A percentile compares a stretch with the other conserved stretches of the same genome.
These are phyloP conservation scores for Unio pictorum DNA, from an alignment of 2,888 invertebrate species.

Conservation along the genomic window DNA sequence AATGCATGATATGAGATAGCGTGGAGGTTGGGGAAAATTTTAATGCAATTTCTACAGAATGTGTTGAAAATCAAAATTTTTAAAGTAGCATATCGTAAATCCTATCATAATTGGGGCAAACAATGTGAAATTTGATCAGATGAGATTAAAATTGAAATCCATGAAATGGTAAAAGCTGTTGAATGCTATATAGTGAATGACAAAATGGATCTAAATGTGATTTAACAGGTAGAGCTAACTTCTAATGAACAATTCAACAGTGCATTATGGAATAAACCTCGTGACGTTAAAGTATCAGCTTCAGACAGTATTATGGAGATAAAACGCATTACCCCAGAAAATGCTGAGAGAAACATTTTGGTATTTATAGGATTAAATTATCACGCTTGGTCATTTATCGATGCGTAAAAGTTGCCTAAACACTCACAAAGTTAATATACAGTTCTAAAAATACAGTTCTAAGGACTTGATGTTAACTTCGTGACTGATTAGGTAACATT, in stretches of 20 bases:
- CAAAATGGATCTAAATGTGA: not conserved
- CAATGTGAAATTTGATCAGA: not conserved
- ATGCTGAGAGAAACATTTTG: not conserved
- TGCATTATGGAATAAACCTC: conserved; percentile 1
- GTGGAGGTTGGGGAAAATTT: not conserved
- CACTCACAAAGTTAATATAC: no score
- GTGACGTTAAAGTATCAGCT: not conserved
- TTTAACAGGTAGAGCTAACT: not conserved
- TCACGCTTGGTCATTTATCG: no score
- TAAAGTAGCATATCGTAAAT: not conserved
- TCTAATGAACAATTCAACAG: not conserved
- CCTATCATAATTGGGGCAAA: not conserved
- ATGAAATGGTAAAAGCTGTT: not conserved
- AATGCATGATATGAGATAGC: not conserved
- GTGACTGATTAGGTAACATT: no score
- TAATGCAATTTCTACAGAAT: not conserved
- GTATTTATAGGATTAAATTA: no score
- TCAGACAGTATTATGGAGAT: not conserved
- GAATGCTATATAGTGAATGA: not conserved
- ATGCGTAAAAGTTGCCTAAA: no score
- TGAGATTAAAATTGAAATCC: not conserved
- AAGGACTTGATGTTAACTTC: no score
- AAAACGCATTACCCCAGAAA: not conserved
- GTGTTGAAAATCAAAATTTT: not conserved
- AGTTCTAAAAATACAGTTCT: no score